Evolutionary conservation across 2,888 invertebrate genomes (phyloP), one percentile per base, ranked within the genome.

Genomic region (Sepiola atlantica): DNA sequence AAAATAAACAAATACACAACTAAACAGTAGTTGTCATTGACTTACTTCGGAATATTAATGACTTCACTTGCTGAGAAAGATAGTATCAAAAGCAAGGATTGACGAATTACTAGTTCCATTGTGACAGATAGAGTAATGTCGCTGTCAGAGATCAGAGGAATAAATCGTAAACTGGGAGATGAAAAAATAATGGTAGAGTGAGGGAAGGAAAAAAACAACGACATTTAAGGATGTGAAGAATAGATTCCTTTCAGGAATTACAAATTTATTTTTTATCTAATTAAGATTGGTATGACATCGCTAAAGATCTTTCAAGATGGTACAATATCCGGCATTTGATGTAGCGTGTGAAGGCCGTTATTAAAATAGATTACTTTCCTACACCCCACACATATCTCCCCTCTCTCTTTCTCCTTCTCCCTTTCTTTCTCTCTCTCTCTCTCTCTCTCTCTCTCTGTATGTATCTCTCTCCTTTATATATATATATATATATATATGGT

Each of bases 261-360:
- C 14, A n/a, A n/a, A 77, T 77, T 32, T 77, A 77, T 77, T 77
- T 77, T 77, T 77, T 77, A 77, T 77, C 77, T 18, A 77, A 77
- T 77, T 77, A 77, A 77, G 77, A 77, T 14, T 77, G 77, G 77
- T 77, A 77, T 77, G 77, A n/a, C 77, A 77, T 77, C 77, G 77
- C 77, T 77, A 77, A 77, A 77, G 4, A 77, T n/a, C 32, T 77
- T 77, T 32, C 77, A 77, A 77, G 77, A 77, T 77, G 77, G n/a
- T n/a, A 77, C 77, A 77, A 77, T 77, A 77, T 77, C 77, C 77
- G 77, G 77, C n/a, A 32, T 77, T 77, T 77, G 77, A 77, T 77
- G 77, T 77, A n/a, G 77, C 77, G n/a, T n/a, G n/a, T 32, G 77
- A 77, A n/a, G 77, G n/a, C n/a, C 16, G 77, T 14, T 77, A 77